Percentiles rank a stretch among this genome's conserved stretches.
Conservation (phyloP, 1,140 invertebrate genomes). For the Apis mellifera region Amel_HAv3.1 CM009946.2:3079501-3080000, state of each 20-base stretch:
- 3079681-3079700: conserved; percentile 94
- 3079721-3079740: conserved; percentile 88
- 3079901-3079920: conserved; percentile 95
- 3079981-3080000: conserved; percentile 97
- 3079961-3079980: conserved; percentile 97
- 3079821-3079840: conserved; percentile 90
- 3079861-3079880: conserved; percentile 95
- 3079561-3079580: conserved; percentile 83
- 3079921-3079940: conserved; percentile 95
- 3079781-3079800: conserved; percentile 94
- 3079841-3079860: conserved; percentile 88
- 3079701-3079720: conserved; percentile 89
- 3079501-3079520: conserved; percentile 87
- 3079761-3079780: conserved; percentile 96
- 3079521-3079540: conserved; percentile 94
- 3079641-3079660: conserved; percentile 91
- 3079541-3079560: conserved; percentile 86
- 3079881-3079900: conserved; percentile 96
- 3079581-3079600: conserved; percentile 96
- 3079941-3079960: conserved; percentile 96
- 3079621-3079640: conserved; percentile 95
- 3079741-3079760: conserved; percentile 92
- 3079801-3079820: conserved; percentile 93
- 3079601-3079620: conserved; percentile 95
- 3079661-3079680: conserved; percentile 92